Conservation (phyloP, 2,797 vertebrate species). For the Syncerus caffer region DNA sequence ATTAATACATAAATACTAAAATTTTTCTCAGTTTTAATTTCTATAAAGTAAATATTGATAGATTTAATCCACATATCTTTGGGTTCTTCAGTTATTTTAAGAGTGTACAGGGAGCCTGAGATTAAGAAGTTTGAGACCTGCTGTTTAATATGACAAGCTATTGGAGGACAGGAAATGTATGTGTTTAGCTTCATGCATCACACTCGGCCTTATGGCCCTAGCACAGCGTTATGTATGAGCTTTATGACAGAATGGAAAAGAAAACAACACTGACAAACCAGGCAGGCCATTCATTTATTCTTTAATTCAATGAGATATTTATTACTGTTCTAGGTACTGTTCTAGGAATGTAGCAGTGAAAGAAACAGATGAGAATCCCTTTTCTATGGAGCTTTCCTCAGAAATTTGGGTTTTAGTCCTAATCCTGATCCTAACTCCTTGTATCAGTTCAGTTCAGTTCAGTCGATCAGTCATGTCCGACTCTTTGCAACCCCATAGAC, state of each 20-base stretch:
- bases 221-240: background rate
- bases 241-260: background rate
- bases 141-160: background rate
- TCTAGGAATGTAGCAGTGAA: background rate
- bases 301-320: background rate
- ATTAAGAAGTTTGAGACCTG: background rate
- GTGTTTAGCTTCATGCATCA: background rate
- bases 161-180: background rate
- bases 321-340: background rate
- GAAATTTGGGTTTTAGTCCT: background rate
- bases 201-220: background rate
- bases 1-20: background rate
- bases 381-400: background rate
- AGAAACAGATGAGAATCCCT: background rate
- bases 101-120: background rate
- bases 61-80: background rate
- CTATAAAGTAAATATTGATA: background rate
- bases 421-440: background rate
- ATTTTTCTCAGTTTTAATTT: conserved; percentile 25
- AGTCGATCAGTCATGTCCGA: background rate
- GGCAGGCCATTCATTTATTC: background rate
- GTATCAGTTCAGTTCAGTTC: background rate
- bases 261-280: background rate
- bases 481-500: background rate
- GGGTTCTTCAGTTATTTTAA: conserved; percentile 23